Percentiles rank a stretch among this genome's conserved stretches.
Evolutionary conservation across 2,113 vertebrate genomes (phyloP).

Genomic region (Todiramphus chloris): DNA sequence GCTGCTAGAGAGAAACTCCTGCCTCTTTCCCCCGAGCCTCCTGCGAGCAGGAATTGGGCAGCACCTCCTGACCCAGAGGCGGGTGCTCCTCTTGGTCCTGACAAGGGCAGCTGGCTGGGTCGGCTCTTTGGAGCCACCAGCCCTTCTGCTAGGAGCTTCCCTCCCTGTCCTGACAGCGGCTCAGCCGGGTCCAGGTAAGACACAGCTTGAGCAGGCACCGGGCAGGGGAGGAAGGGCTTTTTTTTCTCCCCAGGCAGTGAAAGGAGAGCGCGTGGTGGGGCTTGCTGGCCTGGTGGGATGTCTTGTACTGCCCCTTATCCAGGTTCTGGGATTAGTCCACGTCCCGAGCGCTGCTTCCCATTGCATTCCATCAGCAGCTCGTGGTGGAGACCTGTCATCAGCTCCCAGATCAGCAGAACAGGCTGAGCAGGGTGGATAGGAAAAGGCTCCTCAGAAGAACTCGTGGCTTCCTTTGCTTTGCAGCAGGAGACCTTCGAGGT

Average conservation of each 20-base stretch:
- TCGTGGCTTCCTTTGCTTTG: neutral
- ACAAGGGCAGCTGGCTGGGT: slow-evolving; percentile 71
- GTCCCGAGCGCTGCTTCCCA: neutral
- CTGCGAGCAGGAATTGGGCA: rapidly evolving
- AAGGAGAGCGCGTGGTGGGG: rapidly evolving
- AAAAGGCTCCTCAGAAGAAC: neutral
- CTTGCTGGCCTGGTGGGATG: rapidly evolving
- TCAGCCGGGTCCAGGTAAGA: slow-evolving; percentile 62
- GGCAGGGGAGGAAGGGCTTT: neutral
- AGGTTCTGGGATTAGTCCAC: rapidly evolving
- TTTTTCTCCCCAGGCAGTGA: neutral
- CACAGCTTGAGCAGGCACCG: neutral
- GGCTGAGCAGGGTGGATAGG: neutral
- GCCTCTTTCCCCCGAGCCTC: neutral
- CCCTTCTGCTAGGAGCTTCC: neutral
- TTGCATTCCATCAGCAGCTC: rapidly evolving
- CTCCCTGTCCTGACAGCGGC: neutral
- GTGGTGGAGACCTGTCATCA: rapidly evolving
- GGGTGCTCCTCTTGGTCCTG: neutral
- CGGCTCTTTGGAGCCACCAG: slow-evolving; percentile 85
- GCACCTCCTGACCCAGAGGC: neutral
- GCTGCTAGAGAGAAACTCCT: neutral
- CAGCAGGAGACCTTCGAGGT: slow-evolving; percentile 88
- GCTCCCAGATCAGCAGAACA: rapidly evolving
- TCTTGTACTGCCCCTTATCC: rapidly evolving